A percentile compares a stretch with the other conserved stretches of the same genome.
Evolutionary conservation across 2,888 invertebrate species (phyloP).

Genomic region (Standfussiana lucernea): DNA sequence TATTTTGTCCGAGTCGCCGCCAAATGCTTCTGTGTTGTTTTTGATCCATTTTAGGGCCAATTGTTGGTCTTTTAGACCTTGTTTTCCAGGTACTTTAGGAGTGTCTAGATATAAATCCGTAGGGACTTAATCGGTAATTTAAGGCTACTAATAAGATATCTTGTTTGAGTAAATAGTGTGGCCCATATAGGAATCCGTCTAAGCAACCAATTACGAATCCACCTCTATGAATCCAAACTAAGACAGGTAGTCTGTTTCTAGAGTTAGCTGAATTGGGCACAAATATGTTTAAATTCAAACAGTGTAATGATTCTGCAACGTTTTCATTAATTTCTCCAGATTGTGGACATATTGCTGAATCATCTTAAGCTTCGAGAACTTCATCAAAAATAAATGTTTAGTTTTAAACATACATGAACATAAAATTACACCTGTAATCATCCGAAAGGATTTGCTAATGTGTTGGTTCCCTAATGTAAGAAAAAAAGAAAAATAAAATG

Average conservation of each 20-base stretch:
- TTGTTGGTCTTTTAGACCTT: constrained; percentile 80
- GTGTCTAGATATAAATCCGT: constrained; percentile 81
- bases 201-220: constrained; percentile 71
- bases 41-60: constrained; percentile 79
- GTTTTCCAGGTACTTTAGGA: constrained; percentile 79
- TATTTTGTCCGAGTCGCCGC: constrained; percentile 77
- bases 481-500: too few species aligned
- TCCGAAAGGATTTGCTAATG: neutral
- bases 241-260: constrained; percentile 73
- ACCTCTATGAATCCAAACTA: constrained; percentile 80
- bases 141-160: constrained; percentile 78
- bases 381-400: constrained; percentile 65
- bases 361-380: constrained; percentile 77
- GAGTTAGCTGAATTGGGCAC: constrained; percentile 75
- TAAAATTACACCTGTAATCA: neutral
- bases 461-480: too few species aligned
- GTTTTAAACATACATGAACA: neutral
- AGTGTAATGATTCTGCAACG: constrained; percentile 73
- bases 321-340: constrained; percentile 67
- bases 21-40: constrained; percentile 78
- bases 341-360: constrained; percentile 78
- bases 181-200: constrained; percentile 72
- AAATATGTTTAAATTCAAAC: constrained; percentile 78
- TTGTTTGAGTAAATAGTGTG: constrained; percentile 74
- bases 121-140: constrained; percentile 80